Evolutionary conservation across 2,113 vertebrate genomes (phyloP), one percentile per base, ranked within the genome.

Genomic region (Orthonyx spaldingii): DNA sequence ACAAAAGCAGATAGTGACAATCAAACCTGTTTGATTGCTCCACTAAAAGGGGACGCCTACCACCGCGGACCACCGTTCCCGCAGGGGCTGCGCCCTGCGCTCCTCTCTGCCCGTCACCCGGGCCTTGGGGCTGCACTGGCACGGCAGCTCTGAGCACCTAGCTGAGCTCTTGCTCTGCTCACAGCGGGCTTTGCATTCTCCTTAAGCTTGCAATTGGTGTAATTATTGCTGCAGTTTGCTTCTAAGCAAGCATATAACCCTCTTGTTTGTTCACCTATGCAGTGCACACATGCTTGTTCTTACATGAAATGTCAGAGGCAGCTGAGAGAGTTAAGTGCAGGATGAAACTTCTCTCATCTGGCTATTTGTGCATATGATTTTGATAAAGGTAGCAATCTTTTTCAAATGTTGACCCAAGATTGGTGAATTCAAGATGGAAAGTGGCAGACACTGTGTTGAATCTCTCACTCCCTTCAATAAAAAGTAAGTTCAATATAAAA

Each of bases 1-100:
- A 98, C 98, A 98, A 98, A 98, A 91, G 97, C 95, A 75, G 97
- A 97, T 89, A 95, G 50, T 80, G 96, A 94, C 97, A 89, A 90
- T 93, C 97, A 94, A 89, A 96, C 91, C 95, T 84, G 90, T 94
- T 96, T 96, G 97, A 97, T 97, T 92, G 84, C 91, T 49, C 87
- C 93, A 6, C 88, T 94, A 92, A 95, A 97, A 96, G 93, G 64
- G 77, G 87, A 50, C 5, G 63, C 55, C 11, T 52, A 85, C 74
- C 76, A 44, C 94, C 4, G 24, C 1, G 52, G 68, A 87, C 61
- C 27, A 13, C 77, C 4, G 53, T 6, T 18, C 46, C 92, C 0
- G 1, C 84, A 21, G 26, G 44, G 35, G 42, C 57, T 30, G 60
- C 0, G 0, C 32, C 11, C 39, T 39, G n/a, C 1, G 0, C 53